These are phyloP conservation scores for Octonoba sinensis DNA, from an alignment of 2,888 invertebrate species.

Conservation along the genomic window DNA sequence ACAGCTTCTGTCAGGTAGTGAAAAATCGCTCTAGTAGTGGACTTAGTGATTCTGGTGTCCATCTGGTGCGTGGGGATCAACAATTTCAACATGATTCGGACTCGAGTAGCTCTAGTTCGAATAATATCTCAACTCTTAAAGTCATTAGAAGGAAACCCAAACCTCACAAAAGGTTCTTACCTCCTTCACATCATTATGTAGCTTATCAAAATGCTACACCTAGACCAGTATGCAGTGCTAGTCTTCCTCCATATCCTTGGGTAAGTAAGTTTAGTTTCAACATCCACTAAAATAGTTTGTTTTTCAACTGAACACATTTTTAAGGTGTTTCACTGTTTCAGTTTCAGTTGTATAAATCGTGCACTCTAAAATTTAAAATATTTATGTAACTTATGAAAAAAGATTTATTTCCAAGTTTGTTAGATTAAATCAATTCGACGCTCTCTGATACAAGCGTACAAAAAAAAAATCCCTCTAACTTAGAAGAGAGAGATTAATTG, in stretches of 20 bases:
- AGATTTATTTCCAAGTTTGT: too few relatives aligned
- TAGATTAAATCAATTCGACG: too few relatives aligned
- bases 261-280: conserved; percentile 15
- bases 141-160: conserved; percentile 36
- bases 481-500: too few relatives aligned
- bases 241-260: conserved; percentile 25
- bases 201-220: conserved; percentile 19
- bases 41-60: conserved; percentile 25
- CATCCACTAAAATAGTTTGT: neutral
- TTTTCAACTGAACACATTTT: too few relatives aligned
- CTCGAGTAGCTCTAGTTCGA: conserved; percentile 35
- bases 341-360: too few relatives aligned
- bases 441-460: too few relatives aligned
- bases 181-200: conserved; percentile 12
- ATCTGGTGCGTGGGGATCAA: conserved; percentile 3
- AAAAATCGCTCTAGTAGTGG: conserved; percentile 4
- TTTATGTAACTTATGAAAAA: too few relatives aligned
- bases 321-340: too few relatives aligned
- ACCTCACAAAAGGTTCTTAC: conserved; percentile 12
- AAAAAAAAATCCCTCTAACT: too few relatives aligned
- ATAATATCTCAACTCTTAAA: conserved; percentile 10
- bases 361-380: too few relatives aligned
- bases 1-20: neutral
- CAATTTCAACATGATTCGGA: conserved; percentile 21
- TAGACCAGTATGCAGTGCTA: conserved; percentile 13